Base-by-base conservation (phyloP, 1,140 invertebrate genomes). In the Catajapyx aquilonaris region DNA sequence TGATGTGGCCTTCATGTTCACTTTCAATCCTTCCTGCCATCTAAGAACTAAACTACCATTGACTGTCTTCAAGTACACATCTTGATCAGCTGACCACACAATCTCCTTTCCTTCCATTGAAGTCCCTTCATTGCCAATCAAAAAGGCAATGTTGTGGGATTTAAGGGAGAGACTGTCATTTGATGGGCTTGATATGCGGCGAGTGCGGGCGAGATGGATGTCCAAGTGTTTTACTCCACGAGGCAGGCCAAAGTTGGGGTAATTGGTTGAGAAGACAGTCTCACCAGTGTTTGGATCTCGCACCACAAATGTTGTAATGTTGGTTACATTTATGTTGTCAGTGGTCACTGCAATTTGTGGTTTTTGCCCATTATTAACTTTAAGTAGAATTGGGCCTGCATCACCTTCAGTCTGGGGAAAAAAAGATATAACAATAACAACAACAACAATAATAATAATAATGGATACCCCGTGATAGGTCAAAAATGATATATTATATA, bases 1-100 rank as follows among this genome's bases (percentile, higher is more conserved):
- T 0, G 79, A 78, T 31, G 86, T 63, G 39, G 68, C 69, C 42
- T 73, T 66, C 0, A 77, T 64, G 49, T 85, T 73, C 0, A 86
- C 57, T 25, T 61, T 71, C 1, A 83, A 63, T 0, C 76, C 76
- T 17, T 74, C 67, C 31, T 69, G 69, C 0, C 71, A 71, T 37
- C 70, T 69, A 0, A 87, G 44, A 10, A 81, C 52, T 4, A 84
- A 68, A 2, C 70, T 73, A 1, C 80, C 77, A 48, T 86, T 85
- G 11, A 76, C 66, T 17, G 77, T 81, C 43, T 76, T 76, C 0
- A 88, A 54, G 38, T 67, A 65, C 15, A 90, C 69, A 46, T 86
- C 77, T 40, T 79, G 71, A 48, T 84, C 78, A 0, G 81, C 81
- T 25, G 64, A 69, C 60, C 72, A 67, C 4, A 66, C 47, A 18